Percentiles rank a stretch among this genome's conserved stretches.
phyloP scores from a whole-genome alignment of 2,888 invertebrate species.

The Alsophila aescularia region DNA sequence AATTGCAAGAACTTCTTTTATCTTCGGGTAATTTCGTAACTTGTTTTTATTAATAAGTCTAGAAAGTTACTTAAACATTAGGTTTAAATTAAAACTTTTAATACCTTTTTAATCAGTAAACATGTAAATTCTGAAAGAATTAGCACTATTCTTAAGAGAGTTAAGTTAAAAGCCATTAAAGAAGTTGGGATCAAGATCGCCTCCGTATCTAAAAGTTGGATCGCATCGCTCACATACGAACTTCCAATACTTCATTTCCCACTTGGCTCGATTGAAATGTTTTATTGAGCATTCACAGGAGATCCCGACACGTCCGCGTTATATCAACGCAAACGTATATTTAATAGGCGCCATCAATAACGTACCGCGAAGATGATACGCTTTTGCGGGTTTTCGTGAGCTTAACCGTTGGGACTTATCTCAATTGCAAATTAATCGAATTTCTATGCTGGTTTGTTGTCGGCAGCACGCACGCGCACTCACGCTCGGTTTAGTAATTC shows the following conservation, averaged over 20 bases:
- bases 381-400: slow-evolving; percentile 69
- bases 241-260: slow-evolving; percentile 74
- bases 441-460: slow-evolving; percentile 66
- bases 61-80: slow-evolving; percentile 10
- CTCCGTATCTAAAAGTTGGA: slow-evolving; percentile 48
- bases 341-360: slow-evolving; percentile 84
- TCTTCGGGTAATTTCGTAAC: slow-evolving; percentile 27
- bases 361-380: slow-evolving; percentile 76
- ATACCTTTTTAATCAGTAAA: too few species aligned
- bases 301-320: slow-evolving; percentile 54
- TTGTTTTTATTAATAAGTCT: slow-evolving; percentile 20
- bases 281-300: slow-evolving; percentile 71
- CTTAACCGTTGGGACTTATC: slow-evolving; percentile 71
- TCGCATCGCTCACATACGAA: slow-evolving; percentile 62
- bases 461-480: slow-evolving; percentile 55
- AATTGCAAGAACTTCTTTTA: slow-evolving; percentile 27
- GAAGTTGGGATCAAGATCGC: slow-evolving; percentile 46
- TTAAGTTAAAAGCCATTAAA: slow-evolving; percentile 39
- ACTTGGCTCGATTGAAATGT: slow-evolving; percentile 77
- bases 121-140: too few species aligned
- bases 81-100: neutral
- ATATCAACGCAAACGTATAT: slow-evolving; percentile 73
- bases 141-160: too few species aligned
- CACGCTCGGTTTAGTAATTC: slow-evolving; percentile 68
- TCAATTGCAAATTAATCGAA: slow-evolving; percentile 82